These are phyloP conservation scores for Agelas oroides DNA, from an alignment of 37 sponge, comb jelly and placozoan genomes.

Conservation along the genomic window DNA sequence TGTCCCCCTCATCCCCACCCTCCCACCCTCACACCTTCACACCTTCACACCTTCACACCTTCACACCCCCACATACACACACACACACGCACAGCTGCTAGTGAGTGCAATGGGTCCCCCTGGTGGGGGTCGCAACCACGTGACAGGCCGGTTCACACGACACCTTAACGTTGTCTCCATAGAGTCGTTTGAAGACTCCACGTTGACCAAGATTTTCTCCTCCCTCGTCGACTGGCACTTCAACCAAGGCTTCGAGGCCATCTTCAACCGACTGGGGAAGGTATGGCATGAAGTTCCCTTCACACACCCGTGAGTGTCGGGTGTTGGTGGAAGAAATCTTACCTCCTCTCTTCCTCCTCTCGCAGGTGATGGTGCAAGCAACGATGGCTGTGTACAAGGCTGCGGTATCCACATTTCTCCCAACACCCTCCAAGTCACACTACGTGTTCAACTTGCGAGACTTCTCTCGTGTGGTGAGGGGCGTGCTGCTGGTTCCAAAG, in stretches of 20 bases:
- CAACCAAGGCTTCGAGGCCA: constrained; percentile 92
- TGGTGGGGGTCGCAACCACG: constrained; percentile 94
- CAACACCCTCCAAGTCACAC: constrained; percentile 98
- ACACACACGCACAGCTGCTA: constrained; percentile 47
- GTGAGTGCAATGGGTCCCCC: constrained; percentile 98
- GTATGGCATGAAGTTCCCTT: constrained; percentile 42
- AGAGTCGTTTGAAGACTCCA: constrained; percentile 95
- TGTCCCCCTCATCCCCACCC: neutral
- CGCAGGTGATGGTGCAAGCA: constrained; percentile 89
- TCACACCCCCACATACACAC: too few species aligned
- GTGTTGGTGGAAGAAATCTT: too few species aligned
- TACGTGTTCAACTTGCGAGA: constrained; percentile 98
- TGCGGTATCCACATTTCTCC: constrained; percentile 89
- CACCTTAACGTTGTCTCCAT: constrained; percentile 96
- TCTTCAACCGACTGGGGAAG: constrained; percentile 92
- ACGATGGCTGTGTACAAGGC: constrained; percentile 93
- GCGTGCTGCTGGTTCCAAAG: constrained; percentile 89
- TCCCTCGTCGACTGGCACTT: constrained; percentile 98
- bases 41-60: too few species aligned
- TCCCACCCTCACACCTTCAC: too few species aligned
- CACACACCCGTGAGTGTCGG: too few species aligned
- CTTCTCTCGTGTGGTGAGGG: constrained; percentile 93
- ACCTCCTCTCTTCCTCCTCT: neutral
- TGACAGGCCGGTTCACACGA: constrained; percentile 90
- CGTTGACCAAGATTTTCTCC: constrained; percentile 96